Conservation (phyloP, 2,113 vertebrate genomes). For the Thamnaconus septentrionalis region DNA sequence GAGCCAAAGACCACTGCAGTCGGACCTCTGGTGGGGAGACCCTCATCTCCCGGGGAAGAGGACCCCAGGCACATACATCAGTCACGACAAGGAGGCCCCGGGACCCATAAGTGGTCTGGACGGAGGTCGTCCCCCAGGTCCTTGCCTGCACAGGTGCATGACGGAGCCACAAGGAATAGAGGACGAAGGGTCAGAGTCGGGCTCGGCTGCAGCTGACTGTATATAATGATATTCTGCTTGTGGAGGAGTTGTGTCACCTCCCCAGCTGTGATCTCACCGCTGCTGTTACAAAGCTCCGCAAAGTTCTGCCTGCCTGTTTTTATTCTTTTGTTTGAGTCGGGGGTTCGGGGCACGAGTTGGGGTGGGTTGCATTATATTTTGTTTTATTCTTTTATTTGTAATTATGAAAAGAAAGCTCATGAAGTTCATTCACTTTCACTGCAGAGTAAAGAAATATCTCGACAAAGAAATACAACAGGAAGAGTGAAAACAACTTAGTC, state of each 20-base stretch:
- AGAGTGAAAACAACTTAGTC: no score
- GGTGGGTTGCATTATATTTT: no score
- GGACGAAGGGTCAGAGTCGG: constrained; percentile 47
- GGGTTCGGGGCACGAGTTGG: no score
- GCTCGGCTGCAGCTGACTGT: constrained; percentile 28
- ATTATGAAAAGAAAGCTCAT: no score
- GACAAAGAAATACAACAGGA: no score
- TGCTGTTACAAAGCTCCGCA: no score
- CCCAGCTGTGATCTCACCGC: constrained; percentile 4
- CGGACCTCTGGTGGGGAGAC: constrained; percentile 66
- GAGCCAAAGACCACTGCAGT: constrained; percentile 67
- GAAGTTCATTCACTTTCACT: no score
- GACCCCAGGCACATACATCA: constrained; percentile 67
- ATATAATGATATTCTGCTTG: constrained; percentile 19
- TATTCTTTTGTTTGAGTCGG: no score
- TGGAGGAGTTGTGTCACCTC: constrained; percentile 38
- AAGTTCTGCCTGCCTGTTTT: no score
- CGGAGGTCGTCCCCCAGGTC: constrained; percentile 36
- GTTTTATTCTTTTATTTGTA: no score
- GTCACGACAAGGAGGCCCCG: constrained; percentile 58
- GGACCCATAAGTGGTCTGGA: constrained; percentile 35
- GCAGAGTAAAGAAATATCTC: no score
- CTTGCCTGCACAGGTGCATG: constrained; percentile 68
- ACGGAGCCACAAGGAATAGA: constrained; percentile 44
- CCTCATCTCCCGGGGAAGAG: constrained; percentile 46